phyloP scores from a whole-genome alignment of 1,140 invertebrate species.

The Holcopasites calliopsidis region DNA sequence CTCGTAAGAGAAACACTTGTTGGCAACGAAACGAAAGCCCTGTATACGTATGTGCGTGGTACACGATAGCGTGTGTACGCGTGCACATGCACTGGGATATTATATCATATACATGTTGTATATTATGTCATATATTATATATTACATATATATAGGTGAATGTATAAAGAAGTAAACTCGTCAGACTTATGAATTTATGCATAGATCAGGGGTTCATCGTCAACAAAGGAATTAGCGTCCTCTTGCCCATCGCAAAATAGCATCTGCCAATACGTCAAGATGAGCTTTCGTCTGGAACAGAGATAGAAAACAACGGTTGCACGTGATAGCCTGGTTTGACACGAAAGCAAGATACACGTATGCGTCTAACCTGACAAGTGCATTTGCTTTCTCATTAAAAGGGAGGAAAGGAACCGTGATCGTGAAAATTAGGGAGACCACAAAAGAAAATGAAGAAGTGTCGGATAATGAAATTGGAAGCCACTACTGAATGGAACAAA shows the following conservation, averaged over 20 bases:
- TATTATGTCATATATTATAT: conserved; percentile 25
- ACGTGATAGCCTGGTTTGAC: neutral
- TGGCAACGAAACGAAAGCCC: conserved; percentile 8
- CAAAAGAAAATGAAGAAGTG: too few species aligned
- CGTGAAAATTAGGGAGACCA: too few species aligned
- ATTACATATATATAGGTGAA: conserved; percentile 49
- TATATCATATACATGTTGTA: conserved; percentile 39
- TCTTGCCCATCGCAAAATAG: conserved; percentile 93
- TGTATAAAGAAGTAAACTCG: conserved; percentile 61
- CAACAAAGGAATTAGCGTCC: conserved; percentile 85
- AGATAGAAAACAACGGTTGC: conserved; percentile 36
- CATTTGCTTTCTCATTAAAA: neutral
- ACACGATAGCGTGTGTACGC: conserved; percentile 11
- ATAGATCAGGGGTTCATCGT: conserved; percentile 59
- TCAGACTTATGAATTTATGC: conserved; percentile 62
- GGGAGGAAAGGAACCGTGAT: too few species aligned
- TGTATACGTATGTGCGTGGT: conserved; percentile 10
- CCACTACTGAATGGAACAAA: too few species aligned
- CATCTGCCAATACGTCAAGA: conserved; percentile 95
- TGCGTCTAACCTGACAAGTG: neutral
- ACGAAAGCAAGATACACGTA: neutral
- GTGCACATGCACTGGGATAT: conserved; percentile 28
- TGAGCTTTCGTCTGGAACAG: conserved; percentile 94
- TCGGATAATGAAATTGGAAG: too few species aligned
- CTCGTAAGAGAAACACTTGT: conserved; percentile 29